Conservation (phyloP, 2,888 invertebrate species). For the Camponotus fellah region DNA sequence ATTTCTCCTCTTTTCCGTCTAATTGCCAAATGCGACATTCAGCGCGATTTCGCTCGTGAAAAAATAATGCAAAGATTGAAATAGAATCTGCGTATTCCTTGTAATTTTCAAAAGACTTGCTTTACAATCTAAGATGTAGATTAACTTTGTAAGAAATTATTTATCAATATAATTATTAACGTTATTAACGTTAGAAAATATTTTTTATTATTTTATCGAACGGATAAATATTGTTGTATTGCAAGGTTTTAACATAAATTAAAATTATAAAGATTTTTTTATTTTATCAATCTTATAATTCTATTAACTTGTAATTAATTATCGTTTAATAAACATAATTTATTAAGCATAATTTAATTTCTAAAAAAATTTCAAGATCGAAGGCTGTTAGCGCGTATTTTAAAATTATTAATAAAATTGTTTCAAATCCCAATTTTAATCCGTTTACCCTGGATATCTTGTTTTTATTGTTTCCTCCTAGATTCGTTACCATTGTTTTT, state of each 20-base stretch:
- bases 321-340: not conserved
- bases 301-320: not conserved
- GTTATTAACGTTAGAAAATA: too few relatives aligned
- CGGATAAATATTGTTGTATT: not conserved
- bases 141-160: not conserved
- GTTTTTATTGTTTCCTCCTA: slow-evolving; percentile 1
- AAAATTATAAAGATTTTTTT: not conserved
- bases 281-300: not conserved
- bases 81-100: not conserved
- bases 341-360: not conserved
- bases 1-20: slow-evolving; percentile 8
- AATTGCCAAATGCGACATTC: not conserved
- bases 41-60: not conserved
- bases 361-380: not conserved
- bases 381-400: not conserved
- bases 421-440: slow-evolving; percentile 6
- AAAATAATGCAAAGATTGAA: not conserved
- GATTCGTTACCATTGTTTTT: slow-evolving; percentile 51
- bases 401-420: not conserved
- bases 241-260: not conserved
- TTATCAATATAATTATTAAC: too few relatives aligned
- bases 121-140: not conserved
- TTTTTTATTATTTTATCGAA: not conserved
- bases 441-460: not conserved
- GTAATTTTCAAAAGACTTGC: not conserved